Evolutionary conservation across 2,113 vertebrate species (phyloP).

Genomic region (Scatophagus argus): DNA sequence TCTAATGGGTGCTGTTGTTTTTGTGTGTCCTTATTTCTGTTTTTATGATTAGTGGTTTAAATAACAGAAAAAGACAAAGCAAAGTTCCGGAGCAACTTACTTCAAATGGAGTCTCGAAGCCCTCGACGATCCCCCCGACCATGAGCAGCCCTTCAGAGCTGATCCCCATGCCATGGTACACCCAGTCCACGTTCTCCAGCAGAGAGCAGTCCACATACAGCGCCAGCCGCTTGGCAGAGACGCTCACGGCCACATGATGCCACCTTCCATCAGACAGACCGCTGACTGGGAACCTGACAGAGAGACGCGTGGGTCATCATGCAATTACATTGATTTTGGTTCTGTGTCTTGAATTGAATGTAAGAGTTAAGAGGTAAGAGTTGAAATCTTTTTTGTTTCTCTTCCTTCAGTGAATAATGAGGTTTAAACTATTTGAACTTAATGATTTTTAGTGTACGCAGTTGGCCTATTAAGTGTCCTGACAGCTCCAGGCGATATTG

Average conservation of each 20-base stretch:
- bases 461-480: not conserved
- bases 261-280: conserved; percentile 86
- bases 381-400: not conserved
- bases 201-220: conserved; percentile 89
- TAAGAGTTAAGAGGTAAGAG: too few species aligned
- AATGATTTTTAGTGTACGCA: too few species aligned
- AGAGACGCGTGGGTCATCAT: conserved; percentile 7
- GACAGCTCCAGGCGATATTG: not conserved
- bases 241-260: conserved; percentile 87
- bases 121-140: conserved; percentile 86
- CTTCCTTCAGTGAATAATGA: not conserved
- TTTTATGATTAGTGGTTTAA: conserved; percentile 15
- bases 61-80: not conserved
- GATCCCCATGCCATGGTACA: conserved; percentile 84
- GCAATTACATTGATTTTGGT: not conserved
- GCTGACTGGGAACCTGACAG: conserved; percentile 86
- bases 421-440: not conserved
- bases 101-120: conserved; percentile 89
- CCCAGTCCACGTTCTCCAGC: conserved; percentile 89
- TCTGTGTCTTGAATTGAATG: not conserved
- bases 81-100: conserved; percentile 69
- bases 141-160: conserved; percentile 85
- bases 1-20: not conserved
- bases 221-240: conserved; percentile 82
- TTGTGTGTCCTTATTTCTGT: not conserved